Base-by-base conservation (phyloP, 2,888 invertebrate genomes). In the Encarsia formosa region DNA sequence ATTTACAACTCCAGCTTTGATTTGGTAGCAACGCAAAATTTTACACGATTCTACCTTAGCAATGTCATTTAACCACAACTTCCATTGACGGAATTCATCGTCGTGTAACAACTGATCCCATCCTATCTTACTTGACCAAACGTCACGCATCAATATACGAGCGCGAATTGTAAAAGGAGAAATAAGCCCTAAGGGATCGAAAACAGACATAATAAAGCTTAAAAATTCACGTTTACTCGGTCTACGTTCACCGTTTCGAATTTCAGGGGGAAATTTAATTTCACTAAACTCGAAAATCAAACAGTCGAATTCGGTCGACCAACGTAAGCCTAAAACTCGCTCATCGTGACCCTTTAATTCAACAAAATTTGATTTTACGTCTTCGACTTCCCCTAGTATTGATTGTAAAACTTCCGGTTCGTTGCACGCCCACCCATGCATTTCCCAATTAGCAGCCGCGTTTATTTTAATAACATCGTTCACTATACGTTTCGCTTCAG, bases 401-500 rank as follows among this genome's bases (percentile, higher is more conserved):
- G 16, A 9, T 3, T 2, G 4, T 2, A 41, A 11, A 31, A 31
- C 5, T 16, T 15, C 18, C 1, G 31, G 8, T 11, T 4, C 4
- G 11, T 49, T 49, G 31, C 37, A 38, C 4, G 37, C 26, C 49
- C 43, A 49, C 9, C 38, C 20, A 20, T 43, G 49, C 31, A 49
- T 49, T 20, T 31, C 11, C 4, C n/a, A 49, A 15, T 19, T 18
- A 2, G 37, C 43, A 1, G 15, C 13, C 5, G 20, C 16, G 32
- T 60, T 57, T 2, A 60, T 51, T 16, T 56, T 31, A 0, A 34
- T 52, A 0, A 60, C 56, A 4, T 26, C 5, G 5, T 5, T 4
- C 2, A 41, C 4, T 11, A 63, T 15, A 1, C 19, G 13, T 2
- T 20, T 31, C 0, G 65, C 64, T 44, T 57, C 53, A 11, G 29